Evolutionary conservation across 2,113 vertebrate species (phyloP).

Genomic region (Lepidothrix coronata): DNA sequence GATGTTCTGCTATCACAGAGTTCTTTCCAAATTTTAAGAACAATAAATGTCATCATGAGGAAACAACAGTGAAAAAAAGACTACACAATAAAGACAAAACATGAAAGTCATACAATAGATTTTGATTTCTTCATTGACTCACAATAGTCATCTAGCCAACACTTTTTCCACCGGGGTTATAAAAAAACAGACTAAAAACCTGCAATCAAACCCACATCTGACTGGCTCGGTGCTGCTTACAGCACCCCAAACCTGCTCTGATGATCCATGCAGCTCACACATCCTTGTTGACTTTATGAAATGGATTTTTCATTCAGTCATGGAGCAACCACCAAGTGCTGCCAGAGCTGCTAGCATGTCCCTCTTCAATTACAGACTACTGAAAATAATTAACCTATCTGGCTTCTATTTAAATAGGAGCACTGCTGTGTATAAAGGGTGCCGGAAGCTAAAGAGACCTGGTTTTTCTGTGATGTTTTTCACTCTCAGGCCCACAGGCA

Average conservation of each 20-base stretch:
- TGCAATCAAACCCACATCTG: neutral
- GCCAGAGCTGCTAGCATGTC: neutral
- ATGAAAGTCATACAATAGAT: neutral
- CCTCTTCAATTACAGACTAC: neutral
- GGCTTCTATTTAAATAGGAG: neutral
- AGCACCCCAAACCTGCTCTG: neutral
- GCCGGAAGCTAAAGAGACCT: neutral
- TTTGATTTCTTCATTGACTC: neutral
- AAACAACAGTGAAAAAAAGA: neutral
- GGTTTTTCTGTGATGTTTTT: neutral
- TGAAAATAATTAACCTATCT: neutral
- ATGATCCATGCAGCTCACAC: neutral
- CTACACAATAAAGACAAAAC: neutral
- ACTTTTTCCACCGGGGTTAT: neutral
- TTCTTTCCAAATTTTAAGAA: neutral
- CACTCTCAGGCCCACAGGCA: neutral
- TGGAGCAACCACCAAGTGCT: neutral
- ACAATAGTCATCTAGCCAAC: neutral
- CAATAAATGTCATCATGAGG: neutral
- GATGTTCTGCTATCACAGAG: neutral
- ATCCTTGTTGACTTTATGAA: neutral
- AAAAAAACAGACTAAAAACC: neutral
- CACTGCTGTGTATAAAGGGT: neutral
- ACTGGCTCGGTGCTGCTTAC: neutral
- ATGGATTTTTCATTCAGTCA: neutral